Evolutionary conservation across 1,140 invertebrate genomes (phyloP).

Genomic region (Geopemphigus sp.): DNA sequence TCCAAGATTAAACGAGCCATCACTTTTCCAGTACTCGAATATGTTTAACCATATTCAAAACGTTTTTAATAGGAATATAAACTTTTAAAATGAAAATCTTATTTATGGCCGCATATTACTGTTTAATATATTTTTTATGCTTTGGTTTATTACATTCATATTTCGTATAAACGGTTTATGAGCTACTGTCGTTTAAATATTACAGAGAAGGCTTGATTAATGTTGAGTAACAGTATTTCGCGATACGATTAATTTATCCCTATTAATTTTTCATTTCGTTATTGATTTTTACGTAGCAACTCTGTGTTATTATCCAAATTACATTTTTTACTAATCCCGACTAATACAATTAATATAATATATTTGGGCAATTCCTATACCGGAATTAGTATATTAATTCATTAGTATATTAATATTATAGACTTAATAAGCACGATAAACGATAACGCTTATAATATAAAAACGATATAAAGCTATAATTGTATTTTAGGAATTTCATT

Average conservation of each 20-base stretch:
- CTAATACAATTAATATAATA: too few species aligned
- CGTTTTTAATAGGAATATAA: not conserved
- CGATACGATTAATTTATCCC: not conserved
- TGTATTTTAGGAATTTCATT: too few species aligned
- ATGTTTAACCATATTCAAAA: not conserved
- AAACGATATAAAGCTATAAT: too few species aligned
- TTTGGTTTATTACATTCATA: constrained; percentile 25
- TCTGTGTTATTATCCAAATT: not conserved
- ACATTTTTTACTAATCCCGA: too few species aligned
- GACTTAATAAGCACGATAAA: too few species aligned
- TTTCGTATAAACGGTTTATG: constrained; percentile 16
- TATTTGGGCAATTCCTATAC: too few species aligned
- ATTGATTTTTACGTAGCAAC: not conserved
- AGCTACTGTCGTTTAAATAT: constrained; percentile 14
- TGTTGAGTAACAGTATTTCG: not conserved
- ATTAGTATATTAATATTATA: too few species aligned
- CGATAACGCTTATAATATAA: too few species aligned
- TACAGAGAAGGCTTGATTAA: not conserved
- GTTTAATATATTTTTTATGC: constrained; percentile 20
- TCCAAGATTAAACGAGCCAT: too few species aligned
- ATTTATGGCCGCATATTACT: constrained; percentile 12
- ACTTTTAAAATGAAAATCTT: constrained; percentile 23
- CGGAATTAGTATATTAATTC: too few species aligned
- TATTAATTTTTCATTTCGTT: not conserved
- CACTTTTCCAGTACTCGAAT: not conserved